phyloP scores from a whole-genome alignment of 2,797 vertebrate genomes.

The Sciaenops ocellatus region DNA sequence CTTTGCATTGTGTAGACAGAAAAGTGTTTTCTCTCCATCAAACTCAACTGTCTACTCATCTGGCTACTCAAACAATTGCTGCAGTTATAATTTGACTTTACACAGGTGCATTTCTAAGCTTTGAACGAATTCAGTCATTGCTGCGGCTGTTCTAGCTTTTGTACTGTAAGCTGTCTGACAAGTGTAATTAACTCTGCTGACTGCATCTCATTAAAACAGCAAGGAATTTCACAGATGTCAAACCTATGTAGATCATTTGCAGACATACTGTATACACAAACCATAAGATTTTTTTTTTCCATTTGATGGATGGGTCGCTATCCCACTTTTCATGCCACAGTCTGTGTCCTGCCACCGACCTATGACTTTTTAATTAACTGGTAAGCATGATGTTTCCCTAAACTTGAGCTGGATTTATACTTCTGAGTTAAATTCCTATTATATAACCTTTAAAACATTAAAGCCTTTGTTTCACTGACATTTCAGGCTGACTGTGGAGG shows the following conservation, averaged over 20 bases:
- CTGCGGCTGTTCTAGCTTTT: neutral
- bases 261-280: neutral
- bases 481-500: no score
- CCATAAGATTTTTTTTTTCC: neutral
- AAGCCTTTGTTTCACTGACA: no score
- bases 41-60: constrained; percentile 1
- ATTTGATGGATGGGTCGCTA: neutral
- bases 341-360: neutral
- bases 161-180: neutral
- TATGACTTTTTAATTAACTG: neutral
- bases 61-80: constrained; percentile 15
- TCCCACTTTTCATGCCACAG: neutral
- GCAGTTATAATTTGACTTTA: constrained; percentile 2
- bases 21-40: constrained; percentile 12
- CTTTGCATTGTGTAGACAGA: constrained; percentile 3
- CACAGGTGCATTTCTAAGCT: neutral
- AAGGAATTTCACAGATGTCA: constrained; percentile 4
- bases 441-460: no score
- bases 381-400: neutral
- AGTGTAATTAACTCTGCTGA: constrained; percentile 4
- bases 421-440: no score
- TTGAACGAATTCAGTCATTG: neutral
- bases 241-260: neutral
- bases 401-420: neutral
- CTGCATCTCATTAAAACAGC: neutral